Evolutionary conservation across 2,113 vertebrate genomes (phyloP), one percentile per base, ranked within the genome.

Genomic region (Hippocampus guttulatus): DNA sequence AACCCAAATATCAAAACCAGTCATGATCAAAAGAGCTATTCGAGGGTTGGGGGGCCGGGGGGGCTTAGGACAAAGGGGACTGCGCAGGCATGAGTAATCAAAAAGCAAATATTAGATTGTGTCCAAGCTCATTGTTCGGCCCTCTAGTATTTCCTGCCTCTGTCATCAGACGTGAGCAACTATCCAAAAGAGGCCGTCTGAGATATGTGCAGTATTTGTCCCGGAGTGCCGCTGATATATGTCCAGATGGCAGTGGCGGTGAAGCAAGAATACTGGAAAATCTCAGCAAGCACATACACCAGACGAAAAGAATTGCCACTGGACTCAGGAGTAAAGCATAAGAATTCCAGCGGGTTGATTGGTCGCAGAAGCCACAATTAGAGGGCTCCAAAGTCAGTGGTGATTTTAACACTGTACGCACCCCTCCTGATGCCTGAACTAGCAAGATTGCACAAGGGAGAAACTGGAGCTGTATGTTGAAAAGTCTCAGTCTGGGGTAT

Each of bases 81-180:
- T 77, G 71, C 11, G 78, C 78, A 69, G 80, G 77, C 80, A 74
- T 88, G 88, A 90, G 84, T 87, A 91, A 89, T 85, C 84, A 84
- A 80, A 85, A 75, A 85, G 85, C 82, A 88, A 90, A 87, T 75
- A 84, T 82, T 78, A 90, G 84, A 79, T 88, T 83, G 85, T 90
- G 87, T 90, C 90, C 83, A 85, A 90, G 79, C 75, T 79, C 81
- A 85, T 89, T 90, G 84, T 88, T 89, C 63, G 71, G 27, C 38
- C 75, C 64, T 77, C 82, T 68, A 83, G 84, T 89, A 81, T 87
- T 84, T 84, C 77, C 66, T 84, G 60, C 71, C 33, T 75, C 47
- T 71, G 83, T 68, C 80, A 78, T 77, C 65, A 83, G 77, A 85
- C 60, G 76, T 69, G 71, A 71, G 69, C 77, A 71, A 68, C 66